Conservation (phyloP, 2,113 vertebrate genomes). For the Gyps fulvus region DNA sequence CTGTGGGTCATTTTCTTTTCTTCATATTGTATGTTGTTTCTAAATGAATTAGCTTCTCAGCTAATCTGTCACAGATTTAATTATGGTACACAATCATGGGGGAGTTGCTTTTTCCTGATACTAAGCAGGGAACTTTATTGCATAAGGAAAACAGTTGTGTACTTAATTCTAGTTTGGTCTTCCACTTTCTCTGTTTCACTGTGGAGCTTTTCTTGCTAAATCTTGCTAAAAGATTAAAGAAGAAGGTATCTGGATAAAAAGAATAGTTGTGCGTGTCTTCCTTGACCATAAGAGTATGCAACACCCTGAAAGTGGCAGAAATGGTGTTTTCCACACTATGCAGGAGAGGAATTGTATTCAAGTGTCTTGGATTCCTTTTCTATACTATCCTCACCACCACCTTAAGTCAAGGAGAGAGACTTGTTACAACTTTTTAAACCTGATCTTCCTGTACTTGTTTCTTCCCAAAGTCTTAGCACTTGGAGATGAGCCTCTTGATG, state of each 20-base stretch:
- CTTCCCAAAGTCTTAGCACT: background rate
- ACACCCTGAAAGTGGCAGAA: background rate
- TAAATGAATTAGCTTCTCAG: constrained; percentile 47
- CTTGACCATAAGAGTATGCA: background rate
- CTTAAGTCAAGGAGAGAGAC: background rate
- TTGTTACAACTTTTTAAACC: background rate
- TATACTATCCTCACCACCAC: background rate
- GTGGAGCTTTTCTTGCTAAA: background rate
- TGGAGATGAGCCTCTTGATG: background rate
- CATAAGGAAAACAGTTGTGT: constrained; percentile 5
- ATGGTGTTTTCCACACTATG: background rate
- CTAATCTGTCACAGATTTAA: constrained; percentile 57
- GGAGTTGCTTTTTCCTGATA: constrained; percentile 26
- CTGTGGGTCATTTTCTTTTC: constrained; percentile 25
- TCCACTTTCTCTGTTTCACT: background rate
- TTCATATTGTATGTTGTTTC: constrained; percentile 18
- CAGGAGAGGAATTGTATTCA: background rate
- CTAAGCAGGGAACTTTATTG: background rate
- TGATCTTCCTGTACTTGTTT: background rate
- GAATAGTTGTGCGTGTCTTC: background rate
- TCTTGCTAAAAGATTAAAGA: background rate
- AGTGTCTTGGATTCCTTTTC: background rate
- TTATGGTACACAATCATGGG: background rate
- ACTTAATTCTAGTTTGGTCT: constrained; percentile 2
- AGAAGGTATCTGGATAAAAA: background rate